Percentiles rank a stretch among this genome's conserved stretches.
Conservation (phyloP, 2,797 vertebrate species). For the Megaceryle alcyon region DNA sequence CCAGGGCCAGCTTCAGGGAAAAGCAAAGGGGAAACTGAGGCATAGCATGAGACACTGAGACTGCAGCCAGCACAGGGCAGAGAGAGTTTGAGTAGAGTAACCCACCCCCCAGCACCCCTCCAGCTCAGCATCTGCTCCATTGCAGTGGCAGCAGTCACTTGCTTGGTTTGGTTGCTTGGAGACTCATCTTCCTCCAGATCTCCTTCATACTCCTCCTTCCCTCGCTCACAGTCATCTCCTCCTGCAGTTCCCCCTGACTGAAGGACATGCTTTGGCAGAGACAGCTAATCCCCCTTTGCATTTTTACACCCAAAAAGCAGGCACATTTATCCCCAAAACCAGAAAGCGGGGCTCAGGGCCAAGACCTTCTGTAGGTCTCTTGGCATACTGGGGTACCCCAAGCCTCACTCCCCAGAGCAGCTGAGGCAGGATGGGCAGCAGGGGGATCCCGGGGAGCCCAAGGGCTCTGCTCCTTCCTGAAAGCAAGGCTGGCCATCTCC, state of each 20-base stretch:
- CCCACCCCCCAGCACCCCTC: background rate
- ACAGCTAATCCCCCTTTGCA: background rate
- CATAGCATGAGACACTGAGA: rapidly evolving
- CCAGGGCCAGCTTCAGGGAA: background rate
- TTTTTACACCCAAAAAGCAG: background rate
- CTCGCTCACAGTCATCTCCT: background rate
- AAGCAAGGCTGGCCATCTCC: background rate
- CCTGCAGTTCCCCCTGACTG: background rate
- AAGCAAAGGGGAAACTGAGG: background rate
- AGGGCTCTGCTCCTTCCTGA: background rate
- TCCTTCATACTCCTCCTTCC: background rate
- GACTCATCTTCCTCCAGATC: background rate
- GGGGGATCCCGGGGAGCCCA: background rate
- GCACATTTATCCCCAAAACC: background rate
- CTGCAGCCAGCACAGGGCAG: background rate
- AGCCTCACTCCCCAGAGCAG: rapidly evolving
- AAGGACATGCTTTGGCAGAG: background rate
- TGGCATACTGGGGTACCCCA: background rate
- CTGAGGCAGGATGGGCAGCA: background rate
- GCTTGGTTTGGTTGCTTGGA: background rate
- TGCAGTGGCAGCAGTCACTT: background rate
- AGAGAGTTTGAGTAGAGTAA: background rate
- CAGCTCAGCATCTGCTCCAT: background rate
- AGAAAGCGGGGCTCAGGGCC: rapidly evolving
- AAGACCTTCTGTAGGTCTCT: background rate